Evolutionary conservation across 2,113 vertebrate genomes (phyloP), one percentile per base, ranked within the genome.

Genomic region (Noturus placidus): DNA sequence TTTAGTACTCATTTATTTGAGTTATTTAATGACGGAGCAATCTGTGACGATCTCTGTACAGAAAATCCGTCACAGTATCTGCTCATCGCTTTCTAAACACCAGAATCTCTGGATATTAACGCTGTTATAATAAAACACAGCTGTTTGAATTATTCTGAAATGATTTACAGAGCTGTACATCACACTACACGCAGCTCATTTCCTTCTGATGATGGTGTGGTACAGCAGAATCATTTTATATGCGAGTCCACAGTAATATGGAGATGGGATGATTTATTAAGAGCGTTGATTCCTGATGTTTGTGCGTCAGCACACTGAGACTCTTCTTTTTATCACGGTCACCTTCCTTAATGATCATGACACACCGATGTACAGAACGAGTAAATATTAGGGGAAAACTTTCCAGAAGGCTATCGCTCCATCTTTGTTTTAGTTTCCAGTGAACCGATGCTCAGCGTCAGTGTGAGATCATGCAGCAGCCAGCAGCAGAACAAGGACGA

Each of bases 401-500:
- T 63, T 65, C 57, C n/a, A 57, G 25, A 63, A 86, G 61, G 46
- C n/a, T 57, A 78, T 70, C 56, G 14, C 67, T 80, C 84, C 87
- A 30, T 42, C n/a, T 46, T 35, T 77, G 84, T 88, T 87, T 87
- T 88, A 52, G 63, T 57, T 72, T 56, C 83, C 82, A 79, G 19
- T 87, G 56, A 30, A 79, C 33, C 85, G 82, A 88, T 57, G 82
- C 15, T 74, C 79, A 63, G 46, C 7, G 33, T 88, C 90, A 84
- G 35, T 88, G 89, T 35, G 89, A 88, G 56, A 76, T 56, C 89
- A 72, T 59, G 59, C 59, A 30, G 67, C 59, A 25, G 33, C 20
- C 15, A 78, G 65, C 87, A 46, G 22, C 22, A 78, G 65, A 82
- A 56, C 87, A 88, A 89, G 89, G 91, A 87, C 91, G 86, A 92